A percentile compares a stretch with the other conserved stretches of the same genome.
phyloP scores from a whole-genome alignment of 2,113 vertebrate genomes.

The Callocephalon fimbriatum region DNA sequence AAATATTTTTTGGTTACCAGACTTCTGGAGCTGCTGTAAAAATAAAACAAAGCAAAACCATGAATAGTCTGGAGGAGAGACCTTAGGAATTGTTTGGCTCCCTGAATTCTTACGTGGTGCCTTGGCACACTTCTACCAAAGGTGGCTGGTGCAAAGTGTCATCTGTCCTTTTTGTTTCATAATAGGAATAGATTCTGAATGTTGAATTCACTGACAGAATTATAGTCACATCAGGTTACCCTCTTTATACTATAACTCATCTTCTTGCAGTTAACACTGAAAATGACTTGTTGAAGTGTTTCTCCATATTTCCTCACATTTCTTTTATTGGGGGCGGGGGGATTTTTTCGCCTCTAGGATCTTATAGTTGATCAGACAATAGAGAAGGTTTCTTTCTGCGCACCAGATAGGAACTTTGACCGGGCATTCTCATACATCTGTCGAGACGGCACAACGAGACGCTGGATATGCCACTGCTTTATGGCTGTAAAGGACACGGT shows the following conservation, averaged over 20 bases:
- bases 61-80: background rate
- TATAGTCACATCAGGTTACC: background rate
- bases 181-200: background rate
- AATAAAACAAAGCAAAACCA: background rate
- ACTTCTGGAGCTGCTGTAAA: background rate
- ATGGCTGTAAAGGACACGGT: constrained; percentile 99
- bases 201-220: background rate
- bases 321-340: background rate
- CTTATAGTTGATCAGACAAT: constrained; percentile 99
- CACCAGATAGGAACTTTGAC: constrained; percentile 97
- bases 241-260: background rate
- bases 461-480: constrained; percentile 99
- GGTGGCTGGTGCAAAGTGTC: background rate
- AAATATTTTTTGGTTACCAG: background rate
- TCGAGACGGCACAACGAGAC: constrained; percentile 95
- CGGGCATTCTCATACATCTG: constrained; percentile 98
- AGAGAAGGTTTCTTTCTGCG: constrained; percentile 99
- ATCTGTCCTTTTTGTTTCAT: background rate
- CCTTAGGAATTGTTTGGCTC: background rate
- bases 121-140: background rate
- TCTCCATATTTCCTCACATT: background rate
- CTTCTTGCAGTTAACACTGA: background rate
- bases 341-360: constrained; percentile 79
- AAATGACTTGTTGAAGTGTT: background rate
- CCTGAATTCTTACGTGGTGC: background rate